phyloP scores from a whole-genome alignment of 2,797 vertebrate genomes.

The Acipenser oxyrinchus region DNA sequence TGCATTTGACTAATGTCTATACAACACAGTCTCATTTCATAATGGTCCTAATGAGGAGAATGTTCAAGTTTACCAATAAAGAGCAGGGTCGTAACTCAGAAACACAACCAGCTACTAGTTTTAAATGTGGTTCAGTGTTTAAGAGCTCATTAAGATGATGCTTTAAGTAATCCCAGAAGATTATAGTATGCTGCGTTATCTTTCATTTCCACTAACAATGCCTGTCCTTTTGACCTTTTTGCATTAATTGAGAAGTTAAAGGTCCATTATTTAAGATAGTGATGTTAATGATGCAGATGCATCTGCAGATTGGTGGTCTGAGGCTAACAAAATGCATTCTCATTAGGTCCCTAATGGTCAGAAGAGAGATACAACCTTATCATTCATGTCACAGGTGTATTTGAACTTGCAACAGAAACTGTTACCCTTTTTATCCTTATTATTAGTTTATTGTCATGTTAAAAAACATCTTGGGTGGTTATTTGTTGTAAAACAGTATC shows the following conservation, averaged over 20 bases:
- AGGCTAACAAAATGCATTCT: not conserved
- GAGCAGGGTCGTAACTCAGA: not conserved
- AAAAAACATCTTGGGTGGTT: no score
- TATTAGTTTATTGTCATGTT: no score
- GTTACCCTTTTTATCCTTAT: no score
- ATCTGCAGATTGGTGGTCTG: constrained; percentile 23
- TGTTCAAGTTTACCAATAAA: constrained; percentile 18
- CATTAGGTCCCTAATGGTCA: no score
- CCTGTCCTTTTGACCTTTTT: constrained; percentile 16
- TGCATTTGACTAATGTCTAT: no score
- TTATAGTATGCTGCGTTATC: constrained; percentile 11
- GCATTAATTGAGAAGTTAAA: constrained; percentile 13
- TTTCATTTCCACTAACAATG: constrained; percentile 6
- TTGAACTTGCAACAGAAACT: no score
- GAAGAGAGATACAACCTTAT: no score
- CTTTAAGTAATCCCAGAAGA: constrained; percentile 13
- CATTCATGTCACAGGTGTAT: no score
- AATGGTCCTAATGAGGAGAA: constrained; percentile 14
- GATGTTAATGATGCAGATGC: constrained; percentile 28
- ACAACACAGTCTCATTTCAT: not conserved
- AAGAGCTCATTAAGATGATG: constrained; percentile 6
- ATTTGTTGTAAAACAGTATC: no score
- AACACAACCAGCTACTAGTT: constrained; percentile 7
- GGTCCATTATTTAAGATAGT: constrained; percentile 26
- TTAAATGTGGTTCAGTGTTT: constrained; percentile 11